Conservation (phyloP, 2,888 invertebrate genomes). For the Amiota mariae region DNA sequence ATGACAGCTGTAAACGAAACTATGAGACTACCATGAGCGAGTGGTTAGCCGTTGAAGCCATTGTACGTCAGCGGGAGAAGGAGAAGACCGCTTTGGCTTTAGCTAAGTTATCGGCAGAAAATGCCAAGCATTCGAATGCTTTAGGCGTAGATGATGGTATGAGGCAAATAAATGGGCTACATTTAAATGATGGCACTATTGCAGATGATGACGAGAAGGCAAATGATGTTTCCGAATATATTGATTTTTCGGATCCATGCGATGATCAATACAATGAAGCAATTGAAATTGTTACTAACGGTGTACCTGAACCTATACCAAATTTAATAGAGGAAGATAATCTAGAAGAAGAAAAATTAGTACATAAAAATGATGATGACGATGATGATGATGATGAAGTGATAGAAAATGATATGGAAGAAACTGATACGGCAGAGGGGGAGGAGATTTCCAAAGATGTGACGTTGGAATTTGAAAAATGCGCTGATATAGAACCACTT, state of each 20-base stretch:
- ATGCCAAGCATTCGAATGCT: conserved; percentile 74
- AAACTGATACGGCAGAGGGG: conserved; percentile 62
- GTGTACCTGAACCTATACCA: too few relatives aligned
- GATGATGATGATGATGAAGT: conserved; percentile 40
- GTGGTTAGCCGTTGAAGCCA: conserved; percentile 95
- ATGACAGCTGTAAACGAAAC: conserved; percentile 80
- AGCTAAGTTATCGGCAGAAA: conserved; percentile 77
- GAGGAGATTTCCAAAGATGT: conserved; percentile 49
- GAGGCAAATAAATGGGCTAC: not conserved
- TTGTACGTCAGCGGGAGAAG: conserved; percentile 86
- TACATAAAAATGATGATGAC: conserved; percentile 20
- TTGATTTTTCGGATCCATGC: conserved; percentile 75
- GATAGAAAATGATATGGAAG: conserved; percentile 48
- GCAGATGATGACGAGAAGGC: conserved; percentile 76
- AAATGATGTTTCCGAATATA: conserved; percentile 75
- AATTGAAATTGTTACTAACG: not conserved
- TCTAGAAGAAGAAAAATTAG: too few relatives aligned
- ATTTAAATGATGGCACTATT: conserved; percentile 71
- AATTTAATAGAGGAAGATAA: too few relatives aligned
- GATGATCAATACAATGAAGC: conserved; percentile 61
- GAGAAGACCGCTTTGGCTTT: conserved; percentile 89
- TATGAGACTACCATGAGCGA: conserved; percentile 95
- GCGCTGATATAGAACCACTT: conserved; percentile 60
- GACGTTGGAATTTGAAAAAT: conserved; percentile 62
- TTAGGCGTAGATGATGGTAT: conserved; percentile 50